Conservation (phyloP, 2,113 vertebrate genomes). For the Vidua macroura region DNA sequence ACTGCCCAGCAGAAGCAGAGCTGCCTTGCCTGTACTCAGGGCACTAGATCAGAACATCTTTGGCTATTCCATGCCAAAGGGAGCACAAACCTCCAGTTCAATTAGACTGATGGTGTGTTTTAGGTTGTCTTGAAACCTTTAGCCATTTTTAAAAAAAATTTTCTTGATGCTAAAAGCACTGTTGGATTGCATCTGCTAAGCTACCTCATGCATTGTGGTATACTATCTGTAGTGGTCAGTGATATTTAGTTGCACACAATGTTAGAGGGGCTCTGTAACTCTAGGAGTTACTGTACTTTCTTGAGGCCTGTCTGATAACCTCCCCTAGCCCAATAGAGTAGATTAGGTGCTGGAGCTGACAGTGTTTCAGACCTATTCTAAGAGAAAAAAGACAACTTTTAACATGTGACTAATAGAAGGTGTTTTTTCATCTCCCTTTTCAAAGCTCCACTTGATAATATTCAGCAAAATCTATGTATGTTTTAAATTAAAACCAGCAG, state of each 20-base stretch:
- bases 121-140: background rate
- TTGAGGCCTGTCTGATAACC: background rate
- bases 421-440: background rate
- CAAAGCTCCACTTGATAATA: background rate
- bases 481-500: conserved; percentile 22
- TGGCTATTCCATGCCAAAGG: background rate
- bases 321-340: background rate
- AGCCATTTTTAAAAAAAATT: background rate
- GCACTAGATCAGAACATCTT: background rate
- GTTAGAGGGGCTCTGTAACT: background rate
- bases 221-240: background rate
- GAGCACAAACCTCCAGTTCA: background rate
- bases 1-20: background rate
- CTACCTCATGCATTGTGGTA: background rate
- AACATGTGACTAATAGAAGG: background rate
- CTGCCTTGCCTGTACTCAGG: background rate
- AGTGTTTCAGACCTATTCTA: background rate
- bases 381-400: conserved; percentile 1
- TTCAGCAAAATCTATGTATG: background rate
- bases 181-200: background rate
- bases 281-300: background rate
- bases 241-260: background rate
- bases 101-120: background rate
- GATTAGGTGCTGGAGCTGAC: background rate
- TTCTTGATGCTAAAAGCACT: background rate